A percentile compares a stretch with the other conserved stretches of the same genome.
Conservation (phyloP, 1,140 invertebrate species). For the Drosophila bocki region DNA sequence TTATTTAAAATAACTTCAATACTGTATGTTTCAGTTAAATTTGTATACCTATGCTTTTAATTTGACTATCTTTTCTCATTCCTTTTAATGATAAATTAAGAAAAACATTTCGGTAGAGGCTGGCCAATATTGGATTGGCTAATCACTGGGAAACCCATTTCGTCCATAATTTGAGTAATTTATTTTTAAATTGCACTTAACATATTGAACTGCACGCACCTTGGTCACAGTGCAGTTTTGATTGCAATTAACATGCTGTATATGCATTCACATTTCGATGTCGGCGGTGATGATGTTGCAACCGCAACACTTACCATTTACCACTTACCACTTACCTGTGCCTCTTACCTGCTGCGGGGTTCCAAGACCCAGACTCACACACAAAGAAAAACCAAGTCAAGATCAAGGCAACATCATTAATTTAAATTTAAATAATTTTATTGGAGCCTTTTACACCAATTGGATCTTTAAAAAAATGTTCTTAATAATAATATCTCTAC, state of each 20-base stretch:
- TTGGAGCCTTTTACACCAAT: neutral
- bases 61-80: neutral
- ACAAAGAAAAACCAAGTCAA: neutral
- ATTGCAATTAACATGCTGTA: slow-evolving; percentile 57
- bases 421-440: neutral
- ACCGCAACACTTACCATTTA: slow-evolving; percentile 55
- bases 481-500: no score
- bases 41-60: neutral
- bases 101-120: neutral
- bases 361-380: slow-evolving; percentile 28
- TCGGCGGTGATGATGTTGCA: slow-evolving; percentile 60
- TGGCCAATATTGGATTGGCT: slow-evolving; percentile 12
- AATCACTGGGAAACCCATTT: slow-evolving; percentile 15
- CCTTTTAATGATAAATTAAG: neutral
- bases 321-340: slow-evolving; percentile 37
- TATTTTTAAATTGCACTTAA: slow-evolving; percentile 50
- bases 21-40: neutral
- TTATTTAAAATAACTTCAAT: neutral
- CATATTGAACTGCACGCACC: slow-evolving; percentile 45
- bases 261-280: slow-evolving; percentile 56
- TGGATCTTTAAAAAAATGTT: neutral
- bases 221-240: slow-evolving; percentile 49
- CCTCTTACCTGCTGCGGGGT: slow-evolving; percentile 43
- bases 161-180: slow-evolving; percentile 35
- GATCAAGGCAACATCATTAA: neutral